These are phyloP conservation scores for Numenius arquata DNA, from an alignment of 2,113 vertebrate genomes.

Conservation along the genomic window DNA sequence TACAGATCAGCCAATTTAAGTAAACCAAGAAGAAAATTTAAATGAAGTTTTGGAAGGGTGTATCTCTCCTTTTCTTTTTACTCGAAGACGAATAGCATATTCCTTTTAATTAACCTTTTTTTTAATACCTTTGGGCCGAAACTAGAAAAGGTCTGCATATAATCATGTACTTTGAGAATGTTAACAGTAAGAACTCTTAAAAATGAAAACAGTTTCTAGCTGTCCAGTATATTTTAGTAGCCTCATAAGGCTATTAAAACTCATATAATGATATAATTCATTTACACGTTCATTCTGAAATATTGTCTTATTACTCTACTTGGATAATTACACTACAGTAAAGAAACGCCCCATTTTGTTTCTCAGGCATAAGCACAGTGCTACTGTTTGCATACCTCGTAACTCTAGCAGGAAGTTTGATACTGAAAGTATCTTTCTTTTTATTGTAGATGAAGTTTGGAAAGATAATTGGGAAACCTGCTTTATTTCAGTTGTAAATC, in stretches of 20 bases:
- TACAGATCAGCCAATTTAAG: not conserved
- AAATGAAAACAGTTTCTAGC: not conserved
- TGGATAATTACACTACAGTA: not conserved
- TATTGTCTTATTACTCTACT: not conserved
- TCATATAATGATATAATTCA: not conserved
- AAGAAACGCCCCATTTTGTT: not conserved
- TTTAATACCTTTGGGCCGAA: not conserved
- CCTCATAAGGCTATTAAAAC: not conserved
- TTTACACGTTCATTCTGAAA: not conserved
- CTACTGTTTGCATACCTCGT: not conserved
- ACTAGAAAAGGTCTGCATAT: not conserved
- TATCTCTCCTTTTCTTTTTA: not conserved
- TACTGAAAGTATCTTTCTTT: not conserved
- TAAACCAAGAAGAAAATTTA: not conserved
- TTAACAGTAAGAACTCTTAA: not conserved
- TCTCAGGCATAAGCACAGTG: not conserved
- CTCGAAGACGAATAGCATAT: not conserved
- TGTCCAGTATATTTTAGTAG: not conserved
- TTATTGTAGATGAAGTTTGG: not conserved
- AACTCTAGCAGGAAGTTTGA: not conserved
- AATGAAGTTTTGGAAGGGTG: not conserved
- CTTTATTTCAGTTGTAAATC: constrained; percentile 2
- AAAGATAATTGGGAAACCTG: not conserved
- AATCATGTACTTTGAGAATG: not conserved
- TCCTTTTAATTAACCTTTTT: not conserved